Evolutionary conservation across 2,888 invertebrate genomes (phyloP), one percentile per base, ranked within the genome.

Genomic region (Ectemnius continuus): DNA sequence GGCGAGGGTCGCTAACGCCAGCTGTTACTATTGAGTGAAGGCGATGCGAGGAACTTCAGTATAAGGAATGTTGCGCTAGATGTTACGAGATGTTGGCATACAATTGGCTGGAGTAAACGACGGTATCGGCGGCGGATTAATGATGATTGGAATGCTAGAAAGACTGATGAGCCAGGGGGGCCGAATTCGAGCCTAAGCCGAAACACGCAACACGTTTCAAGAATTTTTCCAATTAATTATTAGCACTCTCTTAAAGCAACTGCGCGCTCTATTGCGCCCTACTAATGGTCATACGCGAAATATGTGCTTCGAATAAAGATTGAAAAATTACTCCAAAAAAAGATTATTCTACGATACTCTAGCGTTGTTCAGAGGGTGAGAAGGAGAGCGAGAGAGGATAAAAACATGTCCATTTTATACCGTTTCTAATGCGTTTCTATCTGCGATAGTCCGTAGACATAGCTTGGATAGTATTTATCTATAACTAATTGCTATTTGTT

Each of bases 401-500:
- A 36, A 36, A 78, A 83, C 75, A 84, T 45, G 87, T 87, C 90
- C 88, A 90, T 90, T 91, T 91, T 90, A 87, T 90, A 91, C 90
- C 78, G 81, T 90, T 90, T 89, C 86, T 90, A 89, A 90, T 86
- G 79, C 83, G 84, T 88, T 90, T 90, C 86, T 88, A 88, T 87
- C 85, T 83, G 85, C 86, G 84, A 86, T 89, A 88, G 87, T 83
- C 79, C 67, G 77, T 89, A 90, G 84, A 26, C 70, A 81, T 88
- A 88, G 86, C 81, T 85, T 89, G 84, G 82, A 86, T 90, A 89
- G 87, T 90, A 89, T 89, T 89, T 89, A 89, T 89, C 86, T 80
- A 79, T 85, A 84, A 83, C 73, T 85, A 74, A 81, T 78, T 76
- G 81, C 77, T 84, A 73, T 61, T 74, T 71, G 73, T 85, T 80